phyloP scores from a whole-genome alignment of 2,888 invertebrate genomes.

The Latrodectus hesperus region DNA sequence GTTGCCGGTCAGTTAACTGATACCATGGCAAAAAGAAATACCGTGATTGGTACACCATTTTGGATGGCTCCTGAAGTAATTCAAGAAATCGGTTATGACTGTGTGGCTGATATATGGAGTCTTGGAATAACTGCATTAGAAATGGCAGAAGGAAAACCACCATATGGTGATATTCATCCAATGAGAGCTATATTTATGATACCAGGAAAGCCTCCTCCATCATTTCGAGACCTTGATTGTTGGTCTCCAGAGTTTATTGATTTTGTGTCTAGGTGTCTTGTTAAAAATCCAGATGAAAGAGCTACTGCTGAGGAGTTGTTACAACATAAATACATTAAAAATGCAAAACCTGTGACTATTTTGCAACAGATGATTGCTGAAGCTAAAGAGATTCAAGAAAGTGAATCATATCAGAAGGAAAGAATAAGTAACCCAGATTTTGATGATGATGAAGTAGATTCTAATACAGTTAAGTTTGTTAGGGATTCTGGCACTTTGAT shows the following conservation, averaged over 20 bases:
- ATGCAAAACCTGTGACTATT: constrained; percentile 90
- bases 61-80: constrained; percentile 99
- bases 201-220: constrained; percentile 98
- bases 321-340: constrained; percentile 91
- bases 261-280: constrained; percentile 86
- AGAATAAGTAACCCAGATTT: constrained; percentile 71
- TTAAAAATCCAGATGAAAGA: constrained; percentile 92
- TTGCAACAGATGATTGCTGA: constrained; percentile 93
- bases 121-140: constrained; percentile 95
- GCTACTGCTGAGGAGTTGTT: constrained; percentile 91
- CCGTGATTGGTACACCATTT: constrained; percentile 95
- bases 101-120: constrained; percentile 99
- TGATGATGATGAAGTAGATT: constrained; percentile 80
- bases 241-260: constrained; percentile 98
- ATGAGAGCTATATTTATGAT: constrained; percentile 98
- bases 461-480: constrained; percentile 81
- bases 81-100: constrained; percentile 99
- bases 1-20: constrained; percentile 99
- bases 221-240: constrained; percentile 95
- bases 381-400: constrained; percentile 92
- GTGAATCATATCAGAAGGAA: constrained; percentile 73
- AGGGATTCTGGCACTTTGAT: constrained; percentile 80
- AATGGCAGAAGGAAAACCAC: constrained; percentile 98
- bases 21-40: constrained; percentile 97
- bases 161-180: constrained; percentile 90